Conservation (phyloP, 2,797 vertebrate species). For the Eupleurogrammus muticus region DNA sequence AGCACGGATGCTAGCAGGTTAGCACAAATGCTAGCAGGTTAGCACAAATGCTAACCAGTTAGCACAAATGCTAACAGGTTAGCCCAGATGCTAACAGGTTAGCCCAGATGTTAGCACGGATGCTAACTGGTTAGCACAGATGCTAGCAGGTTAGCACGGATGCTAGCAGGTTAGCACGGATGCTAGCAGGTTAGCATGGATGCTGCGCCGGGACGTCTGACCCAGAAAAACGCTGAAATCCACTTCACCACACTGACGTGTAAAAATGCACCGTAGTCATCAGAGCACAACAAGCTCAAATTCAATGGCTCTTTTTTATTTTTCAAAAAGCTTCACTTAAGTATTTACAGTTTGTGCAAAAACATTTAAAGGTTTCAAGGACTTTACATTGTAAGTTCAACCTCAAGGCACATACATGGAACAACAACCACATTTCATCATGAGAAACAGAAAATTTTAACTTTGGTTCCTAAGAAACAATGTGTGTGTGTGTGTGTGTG, state of each 20-base stretch:
- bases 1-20: too few relatives aligned
- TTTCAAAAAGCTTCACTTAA: conserved; percentile 87
- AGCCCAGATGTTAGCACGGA: too few relatives aligned
- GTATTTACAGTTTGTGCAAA: conserved; percentile 92
- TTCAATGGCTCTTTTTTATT: conserved; percentile 88
- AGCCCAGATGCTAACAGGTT: too few relatives aligned
- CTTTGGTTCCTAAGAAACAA: conserved; percentile 87
- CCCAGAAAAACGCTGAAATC: too few relatives aligned
- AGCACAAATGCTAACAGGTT: conserved; percentile 53
- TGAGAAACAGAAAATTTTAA: conserved; percentile 81
- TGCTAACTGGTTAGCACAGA: too few relatives aligned
- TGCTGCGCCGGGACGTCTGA: too few relatives aligned
- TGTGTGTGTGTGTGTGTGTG: conserved; percentile 46
- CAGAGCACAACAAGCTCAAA: conserved; percentile 66
- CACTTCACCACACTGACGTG: too few relatives aligned
- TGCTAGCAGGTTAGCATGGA: too few relatives aligned
- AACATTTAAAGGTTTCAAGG: conserved; percentile 90
- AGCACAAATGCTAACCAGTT: too few relatives aligned
- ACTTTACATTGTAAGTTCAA: conserved; percentile 90
- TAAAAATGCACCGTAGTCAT: conserved; percentile 3
- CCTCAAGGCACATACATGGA: conserved; percentile 91
- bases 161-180: too few relatives aligned
- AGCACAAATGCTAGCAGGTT: too few relatives aligned
- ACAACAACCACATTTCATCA: conserved; percentile 86
- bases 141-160: too few relatives aligned